Evolutionary conservation across 2,797 vertebrate species (phyloP).

Genomic region (Craterocephalus amniculus): DNA sequence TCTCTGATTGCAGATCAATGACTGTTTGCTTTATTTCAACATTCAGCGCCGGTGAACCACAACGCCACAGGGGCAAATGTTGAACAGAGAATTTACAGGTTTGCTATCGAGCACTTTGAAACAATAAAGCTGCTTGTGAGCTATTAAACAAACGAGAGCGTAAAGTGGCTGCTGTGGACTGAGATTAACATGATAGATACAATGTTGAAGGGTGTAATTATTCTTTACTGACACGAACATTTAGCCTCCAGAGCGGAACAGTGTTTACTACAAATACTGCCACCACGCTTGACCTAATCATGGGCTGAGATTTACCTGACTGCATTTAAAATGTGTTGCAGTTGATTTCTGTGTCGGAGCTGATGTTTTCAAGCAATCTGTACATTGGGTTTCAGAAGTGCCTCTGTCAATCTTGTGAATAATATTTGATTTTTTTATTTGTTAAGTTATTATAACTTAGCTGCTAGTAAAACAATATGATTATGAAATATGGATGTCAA

Average conservation of each 20-base stretch:
- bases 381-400: conserved; percentile 11
- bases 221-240: conserved; percentile 84
- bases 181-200: conserved; percentile 88
- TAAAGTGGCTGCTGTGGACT: conserved; percentile 85
- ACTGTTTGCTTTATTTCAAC: conserved; percentile 88
- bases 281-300: conserved; percentile 79
- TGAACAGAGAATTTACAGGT: conserved; percentile 90
- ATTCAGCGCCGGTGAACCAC: conserved; percentile 92
- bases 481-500: background rate
- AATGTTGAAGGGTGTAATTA: conserved; percentile 85
- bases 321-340: conserved; percentile 67
- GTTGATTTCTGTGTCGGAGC: conserved; percentile 58
- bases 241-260: conserved; percentile 79
- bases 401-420: conserved; percentile 1
- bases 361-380: conserved; percentile 45
- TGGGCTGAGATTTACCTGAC: conserved; percentile 76
- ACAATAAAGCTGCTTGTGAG: conserved; percentile 89
- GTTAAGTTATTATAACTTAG: background rate
- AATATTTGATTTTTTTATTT: background rate
- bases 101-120: conserved; percentile 89
- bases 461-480: background rate
- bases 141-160: conserved; percentile 92
- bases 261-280: conserved; percentile 80
- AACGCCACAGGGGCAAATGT: conserved; percentile 87
- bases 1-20: conserved; percentile 97